Evolutionary conservation across 2,888 invertebrate species (phyloP), one percentile per base, ranked within the genome.

Genomic region (Elysia crispata): DNA sequence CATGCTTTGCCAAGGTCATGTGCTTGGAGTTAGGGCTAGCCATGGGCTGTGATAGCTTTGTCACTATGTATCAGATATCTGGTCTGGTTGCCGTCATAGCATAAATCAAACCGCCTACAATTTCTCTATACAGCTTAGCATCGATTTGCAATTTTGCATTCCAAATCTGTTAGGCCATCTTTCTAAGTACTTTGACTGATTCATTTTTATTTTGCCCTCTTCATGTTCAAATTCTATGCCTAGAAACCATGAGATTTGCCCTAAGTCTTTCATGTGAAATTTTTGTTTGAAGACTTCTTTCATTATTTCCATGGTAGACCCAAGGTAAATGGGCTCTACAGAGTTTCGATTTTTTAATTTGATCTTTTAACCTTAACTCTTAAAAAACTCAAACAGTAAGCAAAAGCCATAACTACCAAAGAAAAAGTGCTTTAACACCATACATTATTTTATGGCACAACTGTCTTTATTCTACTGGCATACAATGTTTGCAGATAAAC

Each of bases 261-360:
- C 84, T 0, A 83, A 28, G 70, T 83, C 83, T 76, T 84, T 83
- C 84, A 83, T 84, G 28, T 78, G 6, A 33, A 70, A 70, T n/a
- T n/a, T 70, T 15, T 70, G n/a, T n/a, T n/a, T n/a, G n/a, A n/a
- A n/a, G n/a, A n/a, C n/a, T n/a, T n/a, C n/a, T n/a, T n/a, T n/a
- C n/a, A n/a, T n/a, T n/a, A n/a, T n/a, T n/a, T n/a, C n/a, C n/a
- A n/a, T n/a, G n/a, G n/a, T n/a, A n/a, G n/a, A n/a, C n/a, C n/a
- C n/a, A n/a, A n/a, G n/a, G n/a, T n/a, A n/a, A n/a, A n/a, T n/a
- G n/a, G n/a, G n/a, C n/a, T n/a, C n/a, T n/a, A n/a, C n/a, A n/a
- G n/a, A n/a, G n/a, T n/a, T n/a, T n/a, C n/a, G n/a, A n/a, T n/a
- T n/a, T n/a, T n/a, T n/a, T n/a, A n/a, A n/a, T n/a, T n/a, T n/a